These are phyloP conservation scores for Helobdella robusta DNA, from an alignment of 2,888 invertebrate species.

Conservation along the genomic window DNA sequence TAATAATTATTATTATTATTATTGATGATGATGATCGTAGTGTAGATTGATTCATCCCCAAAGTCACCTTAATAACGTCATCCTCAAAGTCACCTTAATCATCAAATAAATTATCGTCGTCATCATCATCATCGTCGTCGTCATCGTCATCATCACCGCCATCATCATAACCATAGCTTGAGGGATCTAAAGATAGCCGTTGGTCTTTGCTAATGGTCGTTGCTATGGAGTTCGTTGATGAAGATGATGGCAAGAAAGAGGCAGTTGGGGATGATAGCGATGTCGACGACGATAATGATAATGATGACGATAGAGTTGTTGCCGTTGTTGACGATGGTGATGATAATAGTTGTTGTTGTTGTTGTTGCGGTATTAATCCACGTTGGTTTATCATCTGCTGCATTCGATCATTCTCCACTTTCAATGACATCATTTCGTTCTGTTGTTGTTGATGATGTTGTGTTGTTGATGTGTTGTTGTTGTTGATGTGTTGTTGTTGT, in stretches of 20 bases:
- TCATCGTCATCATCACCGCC: background rate
- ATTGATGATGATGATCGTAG: too few species aligned
- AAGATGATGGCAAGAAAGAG: background rate
- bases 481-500: too few species aligned
- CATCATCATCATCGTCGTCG: background rate
- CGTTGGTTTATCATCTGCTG: constrained; percentile 70
- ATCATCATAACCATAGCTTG: background rate
- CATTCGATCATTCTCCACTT: constrained; percentile 88
- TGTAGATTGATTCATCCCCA: too few species aligned
- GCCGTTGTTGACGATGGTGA: background rate
- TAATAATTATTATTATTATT: too few species aligned
- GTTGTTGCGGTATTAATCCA: constrained; percentile 11
- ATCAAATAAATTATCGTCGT: background rate
- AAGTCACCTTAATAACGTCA: too few species aligned
- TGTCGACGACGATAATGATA: background rate
- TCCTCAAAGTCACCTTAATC: background rate
- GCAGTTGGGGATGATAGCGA: background rate
- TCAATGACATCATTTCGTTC: constrained; percentile 90
- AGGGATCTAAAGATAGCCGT: background rate
- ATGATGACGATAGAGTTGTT: background rate
- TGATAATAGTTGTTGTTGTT: constrained; percentile 35
- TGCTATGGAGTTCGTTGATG: background rate
- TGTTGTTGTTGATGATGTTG: constrained; percentile 44
- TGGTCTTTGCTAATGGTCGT: background rate
- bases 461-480: background rate